Evolutionary conservation across 2,113 vertebrate genomes (phyloP), one percentile per base, ranked within the genome.

Genomic region (Myotis yumanensis): DNA sequence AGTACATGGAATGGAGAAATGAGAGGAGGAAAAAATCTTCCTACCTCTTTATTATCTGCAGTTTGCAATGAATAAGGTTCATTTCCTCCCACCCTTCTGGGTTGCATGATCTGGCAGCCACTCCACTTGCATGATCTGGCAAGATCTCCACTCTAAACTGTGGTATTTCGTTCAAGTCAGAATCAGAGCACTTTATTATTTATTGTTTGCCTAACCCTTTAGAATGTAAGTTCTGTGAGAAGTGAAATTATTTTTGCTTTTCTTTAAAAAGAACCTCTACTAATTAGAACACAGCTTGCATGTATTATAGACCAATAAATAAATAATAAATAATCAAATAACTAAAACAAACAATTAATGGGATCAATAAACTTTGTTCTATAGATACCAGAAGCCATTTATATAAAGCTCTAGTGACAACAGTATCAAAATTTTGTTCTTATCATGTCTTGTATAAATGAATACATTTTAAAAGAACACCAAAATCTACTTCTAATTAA

Each of bases 401-500:
- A 43, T 15, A 20, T 87, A 30, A 92, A 62, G 85, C 30, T 68
- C 75, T 37, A 89, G 5, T 89, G 30, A 46, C 4, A 64, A 11
- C 0, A 32, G 1, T 51, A 73, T 76, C 17, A 69, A 54, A 75
- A 43, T 87, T 75, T 79, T 66, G 0, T 52, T 90, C 76, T 62
- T 92, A 28, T 75, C 66, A 68, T 82, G 51, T 72, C 7, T 37
- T 62, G 20, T 37, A 28, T 81, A 66, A 76, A 46, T 32, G 25
- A 92, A 51, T 81, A 95, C 25, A 89, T 66, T 14, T 32, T 71
- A 16, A 30, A 15, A 22, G 69, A 35, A 1, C 2, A 79, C 2
- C 37, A 86, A 43, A 95, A 17, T 10, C 30, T 86, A 57, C 72
- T 89, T 76, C 28, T 82, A 86, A 62, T 89, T 95, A 95, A 88